Evolutionary conservation across 2,113 vertebrate species (phyloP), one percentile per base, ranked within the genome.

Genomic region (Chamaetylas fuelleborni): DNA sequence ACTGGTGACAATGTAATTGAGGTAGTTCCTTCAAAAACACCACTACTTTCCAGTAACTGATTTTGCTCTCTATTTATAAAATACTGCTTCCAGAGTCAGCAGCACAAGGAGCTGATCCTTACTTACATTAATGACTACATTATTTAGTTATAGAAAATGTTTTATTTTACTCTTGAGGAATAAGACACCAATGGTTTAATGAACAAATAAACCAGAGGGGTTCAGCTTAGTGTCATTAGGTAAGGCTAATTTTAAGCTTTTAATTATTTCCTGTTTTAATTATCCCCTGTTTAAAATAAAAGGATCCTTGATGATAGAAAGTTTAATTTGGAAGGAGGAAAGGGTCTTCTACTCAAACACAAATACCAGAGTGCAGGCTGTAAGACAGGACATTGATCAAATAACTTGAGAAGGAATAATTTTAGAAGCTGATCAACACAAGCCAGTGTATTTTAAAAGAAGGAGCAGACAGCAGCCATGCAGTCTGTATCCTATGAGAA

Each of bases 251-350:
- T 94, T 65, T 91, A 77, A 61, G 13, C 7, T 71, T 80, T 93
- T 78, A 61, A 86, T 92, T 91, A 76, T 94, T 24, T 4, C 26
- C 5, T 65, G 4, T 82, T 78, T 93, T 81, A 77, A 85, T 91
- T 90, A 76, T 94, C 31, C 6, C 1, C 25, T 66, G 3, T 48
- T 87, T 47, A 82, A 90, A 85, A 81, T 48, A 94, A 76, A 91
- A 65, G 77, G 0, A 88, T 84, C 14, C 43, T 92, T 93, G 88
- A 60, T 82, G 47, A 91, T 14, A 86, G 82, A 91, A 93, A 91
- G 16, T 42, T 96, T 96, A 96, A 93, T 83, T 33, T 88, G 83
- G 76, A 96, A 92, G 89, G 28, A 92, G 13, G 47, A 94, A 85
- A 60, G 51, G 2, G 5, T 74, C 34, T 29, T 80, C 84, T 74